Evolutionary conservation across 1,140 invertebrate species (phyloP).

Genomic region (Aricia agestis): DNA sequence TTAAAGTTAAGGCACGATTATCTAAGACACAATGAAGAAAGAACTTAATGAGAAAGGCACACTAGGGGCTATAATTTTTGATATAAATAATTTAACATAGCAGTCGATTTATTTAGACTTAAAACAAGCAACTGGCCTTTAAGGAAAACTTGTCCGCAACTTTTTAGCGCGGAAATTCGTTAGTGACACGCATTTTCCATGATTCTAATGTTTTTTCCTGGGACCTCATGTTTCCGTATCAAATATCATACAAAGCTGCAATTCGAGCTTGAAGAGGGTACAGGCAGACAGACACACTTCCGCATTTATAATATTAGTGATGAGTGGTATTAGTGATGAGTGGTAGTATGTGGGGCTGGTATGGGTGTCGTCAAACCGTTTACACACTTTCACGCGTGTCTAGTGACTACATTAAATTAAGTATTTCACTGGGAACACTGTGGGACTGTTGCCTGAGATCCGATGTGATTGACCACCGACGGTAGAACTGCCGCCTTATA

Average conservation of each 20-base stretch:
- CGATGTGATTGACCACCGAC: background rate
- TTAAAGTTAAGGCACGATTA: slow-evolving; percentile 4
- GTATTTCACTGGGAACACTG: background rate
- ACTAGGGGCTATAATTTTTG: background rate
- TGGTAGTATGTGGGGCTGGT: background rate
- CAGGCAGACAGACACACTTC: no score
- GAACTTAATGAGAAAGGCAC: background rate
- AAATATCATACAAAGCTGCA: no score
- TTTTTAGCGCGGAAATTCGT: no score
- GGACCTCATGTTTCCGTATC: no score
- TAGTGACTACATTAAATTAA: background rate
- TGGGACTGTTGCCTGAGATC: background rate
- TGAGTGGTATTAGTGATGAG: background rate
- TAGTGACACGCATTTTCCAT: no score
- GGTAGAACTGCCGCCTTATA: background rate
- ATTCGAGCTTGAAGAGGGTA: no score
- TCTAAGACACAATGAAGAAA: slow-evolving; percentile 1
- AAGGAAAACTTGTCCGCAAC: no score
- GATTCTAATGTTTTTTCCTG: no score
- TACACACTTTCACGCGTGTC: background rate
- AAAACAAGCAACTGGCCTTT: background rate
- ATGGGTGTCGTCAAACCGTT: background rate
- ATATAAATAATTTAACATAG: no score
- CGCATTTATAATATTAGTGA: no score
- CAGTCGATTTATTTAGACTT: background rate